Evolutionary conservation across 1,140 invertebrate genomes (phyloP).

Genomic region (Brachionus paranguensis): DNA sequence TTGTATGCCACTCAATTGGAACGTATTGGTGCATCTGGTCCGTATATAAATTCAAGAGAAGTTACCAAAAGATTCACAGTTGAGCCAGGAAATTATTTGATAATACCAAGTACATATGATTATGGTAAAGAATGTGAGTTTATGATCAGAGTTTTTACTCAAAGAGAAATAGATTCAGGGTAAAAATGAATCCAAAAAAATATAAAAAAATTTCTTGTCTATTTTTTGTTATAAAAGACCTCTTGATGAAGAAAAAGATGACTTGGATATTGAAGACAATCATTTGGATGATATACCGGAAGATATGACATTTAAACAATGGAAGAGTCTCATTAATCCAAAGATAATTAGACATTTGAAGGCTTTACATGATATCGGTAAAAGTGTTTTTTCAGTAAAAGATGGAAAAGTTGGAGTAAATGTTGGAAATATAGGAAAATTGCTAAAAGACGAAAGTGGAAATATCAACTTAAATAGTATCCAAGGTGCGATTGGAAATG

Average conservation of each 20-base stretch:
- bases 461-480: conserved; percentile 9
- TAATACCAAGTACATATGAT: conserved; percentile 63
- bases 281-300: conserved; percentile 29
- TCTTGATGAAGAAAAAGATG: conserved; percentile 19
- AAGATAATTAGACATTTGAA: neutral
- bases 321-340: conserved; percentile 24
- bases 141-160: conserved; percentile 61
- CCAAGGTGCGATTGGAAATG: neutral
- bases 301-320: conserved; percentile 32
- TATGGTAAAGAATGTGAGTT: conserved; percentile 60
- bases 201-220: neutral
- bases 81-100: conserved; percentile 60
- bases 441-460: neutral
- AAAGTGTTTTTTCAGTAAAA: neutral
- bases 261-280: neutral
- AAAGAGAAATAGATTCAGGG: conserved; percentile 39
- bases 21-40: conserved; percentile 45
- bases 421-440: neutral
- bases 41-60: conserved; percentile 52
- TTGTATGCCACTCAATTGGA: conserved; percentile 30
- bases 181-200: neutral
- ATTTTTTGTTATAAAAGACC: neutral
- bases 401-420: neutral
- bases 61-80: conserved; percentile 51
- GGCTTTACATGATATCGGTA: neutral